Percentiles rank a stretch among this genome's conserved stretches.
Evolutionary conservation across 2,888 invertebrate species (phyloP).

Genomic region (Orchesellides sinensis): DNA sequence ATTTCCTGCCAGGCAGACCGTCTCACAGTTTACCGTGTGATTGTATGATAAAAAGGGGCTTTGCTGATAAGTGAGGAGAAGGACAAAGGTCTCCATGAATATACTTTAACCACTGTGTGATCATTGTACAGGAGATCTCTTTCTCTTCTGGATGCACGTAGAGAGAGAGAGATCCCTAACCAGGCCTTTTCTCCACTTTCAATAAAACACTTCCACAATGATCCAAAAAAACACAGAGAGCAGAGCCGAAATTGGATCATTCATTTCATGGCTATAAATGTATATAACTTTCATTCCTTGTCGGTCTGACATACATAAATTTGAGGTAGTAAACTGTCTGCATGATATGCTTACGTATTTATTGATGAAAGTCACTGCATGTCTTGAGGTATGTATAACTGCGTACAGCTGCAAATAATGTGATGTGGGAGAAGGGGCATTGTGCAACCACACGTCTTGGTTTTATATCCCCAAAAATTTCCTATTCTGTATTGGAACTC

Average conservation of each 20-base stretch:
- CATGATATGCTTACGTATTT: conserved; percentile 28
- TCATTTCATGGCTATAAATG: conserved; percentile 52
- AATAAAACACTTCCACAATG: not conserved
- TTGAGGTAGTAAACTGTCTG: conserved; percentile 28
- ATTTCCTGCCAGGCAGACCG: conserved; percentile 86
- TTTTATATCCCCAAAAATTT: conserved; percentile 19
- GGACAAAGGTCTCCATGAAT: conserved; percentile 20
- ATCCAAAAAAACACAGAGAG: conserved; percentile 13
- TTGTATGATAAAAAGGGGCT: conserved; percentile 78
- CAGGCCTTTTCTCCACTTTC: not conserved
- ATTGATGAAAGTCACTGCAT: conserved; percentile 31
- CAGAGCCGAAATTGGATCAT: conserved; percentile 48
- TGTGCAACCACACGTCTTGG: conserved; percentile 10
- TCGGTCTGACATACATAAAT: conserved; percentile 41
- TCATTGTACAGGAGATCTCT: too few relatives aligned
- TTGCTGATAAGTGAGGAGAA: conserved; percentile 13
- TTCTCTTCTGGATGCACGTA: too few relatives aligned
- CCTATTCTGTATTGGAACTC: too few relatives aligned
- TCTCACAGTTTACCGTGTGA: conserved; percentile 91
- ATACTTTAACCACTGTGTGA: not conserved
- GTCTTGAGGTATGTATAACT: not conserved
- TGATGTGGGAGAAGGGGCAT: conserved; percentile 8
- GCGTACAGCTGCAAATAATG: not conserved
- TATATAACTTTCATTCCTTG: conserved; percentile 34
- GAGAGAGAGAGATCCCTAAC: too few relatives aligned